These are phyloP conservation scores for Leptestheria dahalacensis DNA, from an alignment of 1,140 invertebrate species.

Conservation along the genomic window DNA sequence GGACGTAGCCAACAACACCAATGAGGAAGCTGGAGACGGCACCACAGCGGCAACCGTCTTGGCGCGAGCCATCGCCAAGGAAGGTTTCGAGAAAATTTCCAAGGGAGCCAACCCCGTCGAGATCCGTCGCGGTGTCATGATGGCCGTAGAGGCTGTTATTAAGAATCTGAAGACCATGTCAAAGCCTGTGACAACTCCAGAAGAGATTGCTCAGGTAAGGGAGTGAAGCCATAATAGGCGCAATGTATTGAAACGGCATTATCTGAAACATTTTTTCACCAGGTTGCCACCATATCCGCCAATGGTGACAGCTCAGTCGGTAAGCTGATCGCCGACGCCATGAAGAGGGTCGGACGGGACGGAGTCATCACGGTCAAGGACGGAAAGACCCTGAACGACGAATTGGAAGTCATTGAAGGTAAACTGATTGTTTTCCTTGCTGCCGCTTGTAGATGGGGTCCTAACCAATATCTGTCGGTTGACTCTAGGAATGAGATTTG, in stretches of 20 bases:
- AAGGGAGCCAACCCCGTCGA: constrained; percentile 98
- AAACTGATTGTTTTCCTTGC: background rate
- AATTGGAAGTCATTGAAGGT: constrained; percentile 95
- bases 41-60: constrained; percentile 97
- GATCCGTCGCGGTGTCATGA: constrained; percentile 84
- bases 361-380: constrained; percentile 99
- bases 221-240: too few species aligned
- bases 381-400: constrained; percentile 92
- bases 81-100: constrained; percentile 96
- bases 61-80: constrained; percentile 93
- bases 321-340: constrained; percentile 87
- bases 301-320: constrained; percentile 92
- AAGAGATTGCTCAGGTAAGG: constrained; percentile 81
- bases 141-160: constrained; percentile 88
- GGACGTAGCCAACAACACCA: constrained; percentile 98
- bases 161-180: constrained; percentile 79
- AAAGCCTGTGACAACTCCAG: constrained; percentile 87
- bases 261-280: background rate
- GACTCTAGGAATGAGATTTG: constrained; percentile 74
- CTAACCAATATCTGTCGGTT: background rate
- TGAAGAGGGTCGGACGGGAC: constrained; percentile 89
- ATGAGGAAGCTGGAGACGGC: constrained; percentile 98
- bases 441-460: background rate
- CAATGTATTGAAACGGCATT: too few species aligned
- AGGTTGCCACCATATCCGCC: constrained; percentile 94